Evolutionary conservation across 2,888 invertebrate genomes (phyloP), one percentile per base, ranked within the genome.

Genomic region (Caradrina clavipalpis): DNA sequence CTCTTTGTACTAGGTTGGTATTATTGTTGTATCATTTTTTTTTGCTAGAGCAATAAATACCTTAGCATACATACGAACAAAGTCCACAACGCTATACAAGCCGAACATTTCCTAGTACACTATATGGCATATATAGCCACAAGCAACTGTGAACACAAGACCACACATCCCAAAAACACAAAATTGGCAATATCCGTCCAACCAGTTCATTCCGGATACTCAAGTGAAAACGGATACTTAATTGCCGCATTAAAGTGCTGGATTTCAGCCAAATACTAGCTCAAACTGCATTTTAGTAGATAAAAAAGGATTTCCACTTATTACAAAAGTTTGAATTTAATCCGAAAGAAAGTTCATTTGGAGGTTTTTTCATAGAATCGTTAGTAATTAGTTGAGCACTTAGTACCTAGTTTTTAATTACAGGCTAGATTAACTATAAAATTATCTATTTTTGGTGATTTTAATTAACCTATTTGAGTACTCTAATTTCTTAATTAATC

Each of bases 301-400:
- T 49, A 49, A 61, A 50, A 58, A 60, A 47, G 35, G 22, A 45
- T 81, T 76, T 53, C 55, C 70, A 76, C 77, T 81, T 63, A 76
- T 78, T 78, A 31, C 49, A 0, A 57, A 82, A 78, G 66, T 73
- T 78, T 49, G 13, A 22, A 49, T 13, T 53, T 59, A 51, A 66
- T 58, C 61, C 50, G 1, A 17, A n/a, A 51, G n/a, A 51, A 13
- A 45, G 31, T 60, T 54, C 1, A 10, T 21, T 26, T 10, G 0
- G 22, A 68, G 59, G 57, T 2, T 26, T 55, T 69, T 75, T 60
- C 51, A 39, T 74, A 60, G 22, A 39, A 74, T 22, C 31, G 22
- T 21, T 49, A 19, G 42, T 75, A 51, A 80, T 75, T 68, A 22
- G 31, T 35, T 15, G 49, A 61, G 45, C 59, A 17, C 22, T 59